A percentile compares a stretch with the other conserved stretches of the same genome.
Evolutionary conservation across 2,888 invertebrate species (phyloP).

Genomic region (Lepidocyrtoides sp.): DNA sequence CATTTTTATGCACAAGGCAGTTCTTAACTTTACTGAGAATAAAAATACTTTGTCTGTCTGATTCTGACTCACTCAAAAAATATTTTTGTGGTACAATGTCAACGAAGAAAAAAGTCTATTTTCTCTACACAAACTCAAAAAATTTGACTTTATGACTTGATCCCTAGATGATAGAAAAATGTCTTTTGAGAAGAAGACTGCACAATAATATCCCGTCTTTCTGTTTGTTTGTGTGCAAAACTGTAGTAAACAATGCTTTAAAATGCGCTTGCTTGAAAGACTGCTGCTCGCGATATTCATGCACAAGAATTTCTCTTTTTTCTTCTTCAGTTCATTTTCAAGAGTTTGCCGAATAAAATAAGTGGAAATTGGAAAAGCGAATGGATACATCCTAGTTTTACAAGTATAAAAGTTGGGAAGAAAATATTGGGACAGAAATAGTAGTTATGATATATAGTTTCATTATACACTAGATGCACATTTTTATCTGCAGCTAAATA

Average conservation of each 20-base stretch:
- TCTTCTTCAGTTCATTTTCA: no score
- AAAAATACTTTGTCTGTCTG: background rate
- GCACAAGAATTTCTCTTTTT: no score
- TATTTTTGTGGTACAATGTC: constrained; percentile 35
- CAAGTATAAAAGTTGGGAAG: background rate
- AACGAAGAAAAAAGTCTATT: background rate
- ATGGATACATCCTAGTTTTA: no score
- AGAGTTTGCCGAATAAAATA: no score
- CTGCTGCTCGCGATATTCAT: no score
- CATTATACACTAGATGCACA: background rate
- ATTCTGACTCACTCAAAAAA: constrained; percentile 11
- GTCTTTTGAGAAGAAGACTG: background rate
- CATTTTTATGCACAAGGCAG: constrained; percentile 1
- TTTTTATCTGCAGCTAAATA: no score
- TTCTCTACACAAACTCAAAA: background rate
- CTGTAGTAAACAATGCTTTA: no score
- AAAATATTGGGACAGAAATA: no score
- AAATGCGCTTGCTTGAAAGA: no score
- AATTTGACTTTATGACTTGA: constrained; percentile 52
- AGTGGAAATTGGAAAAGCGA: no score
- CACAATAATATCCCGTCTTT: background rate
- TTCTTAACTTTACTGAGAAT: background rate
- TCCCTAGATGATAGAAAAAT: constrained; percentile 50
- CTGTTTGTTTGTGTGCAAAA: no score
- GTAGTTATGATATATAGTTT: background rate